Base-by-base conservation (phyloP, 2,113 vertebrate genomes). In the Herpailurus yagouaroundi region DNA sequence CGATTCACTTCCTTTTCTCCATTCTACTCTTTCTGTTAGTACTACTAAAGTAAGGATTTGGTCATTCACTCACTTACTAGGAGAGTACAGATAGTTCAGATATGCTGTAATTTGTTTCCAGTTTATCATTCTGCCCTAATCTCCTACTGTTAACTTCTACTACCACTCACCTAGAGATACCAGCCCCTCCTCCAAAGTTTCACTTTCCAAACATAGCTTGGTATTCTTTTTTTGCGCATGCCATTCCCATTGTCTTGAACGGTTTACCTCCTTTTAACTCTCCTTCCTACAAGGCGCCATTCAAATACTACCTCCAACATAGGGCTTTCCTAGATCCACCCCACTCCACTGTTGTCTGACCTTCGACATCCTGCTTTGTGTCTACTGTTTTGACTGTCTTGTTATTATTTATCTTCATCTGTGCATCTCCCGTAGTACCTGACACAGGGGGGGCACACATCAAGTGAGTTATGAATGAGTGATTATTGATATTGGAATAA, bases 391-490 rank as follows among this genome's bases (percentile, higher is more conserved):
- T 45, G 45, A 45, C 45, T 45, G 45, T 45, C 45, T 9, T 45
- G 50, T 76, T 64, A 52, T 81, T 88, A 27, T 93, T 87, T 95
- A 1, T 69, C 27, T 64, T 85, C 4, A 16, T 60, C 57, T 92
- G 79, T 93, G 29, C n/a, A 79, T 82, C 21, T 91, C 52, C 38
- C 25, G 4, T 38, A 55, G 36, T 88, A 31, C 41, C 31, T 94
- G 38, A 25, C 16, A 89, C 7, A 7, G 38, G 60, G 52, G 66
- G 14, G 8, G 45, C 11, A 36, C 52, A 90, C 6, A 31, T 60
- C 93, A 45, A 91, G 50, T 97, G 45, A 77, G 38, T 66, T 96
- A 94, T 95, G 45, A 97, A 69, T 18, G 31, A 94, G 31, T 95
- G 52, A 71, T 81, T 81, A 14, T 89, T 96, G 92, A 92, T 33